These are phyloP conservation scores for Diplodus puntazzo DNA, from an alignment of 2,797 vertebrate species.

Conservation along the genomic window DNA sequence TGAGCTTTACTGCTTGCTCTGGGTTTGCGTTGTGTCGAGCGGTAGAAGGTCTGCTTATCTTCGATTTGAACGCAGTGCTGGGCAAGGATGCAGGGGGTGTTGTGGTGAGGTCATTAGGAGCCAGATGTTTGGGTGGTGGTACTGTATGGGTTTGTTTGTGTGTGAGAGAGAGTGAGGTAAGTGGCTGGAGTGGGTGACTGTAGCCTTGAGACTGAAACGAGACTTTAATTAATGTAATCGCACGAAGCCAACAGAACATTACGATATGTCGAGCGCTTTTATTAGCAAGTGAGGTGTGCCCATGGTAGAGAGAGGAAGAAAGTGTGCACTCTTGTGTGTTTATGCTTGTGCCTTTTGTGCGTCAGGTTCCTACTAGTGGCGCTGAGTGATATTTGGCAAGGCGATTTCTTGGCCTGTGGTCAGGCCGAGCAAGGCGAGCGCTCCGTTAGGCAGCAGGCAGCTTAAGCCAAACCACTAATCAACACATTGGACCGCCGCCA, in stretches of 20 bases:
- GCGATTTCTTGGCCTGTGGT: conserved; percentile 82
- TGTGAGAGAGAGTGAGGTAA: conserved; percentile 56
- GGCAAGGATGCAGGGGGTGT: conserved; percentile 37
- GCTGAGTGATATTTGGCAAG: conserved; percentile 86
- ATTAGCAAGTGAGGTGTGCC: conserved; percentile 52
- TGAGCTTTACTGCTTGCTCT: conserved; percentile 48
- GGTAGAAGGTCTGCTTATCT: conserved; percentile 40
- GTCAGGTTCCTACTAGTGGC: conserved; percentile 61
- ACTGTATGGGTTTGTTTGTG: conserved; percentile 58
- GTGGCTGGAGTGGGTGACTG: conserved; percentile 61
- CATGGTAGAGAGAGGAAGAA: conserved; percentile 39
- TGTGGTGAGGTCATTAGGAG: conserved; percentile 57
- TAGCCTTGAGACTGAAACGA: conserved; percentile 48
- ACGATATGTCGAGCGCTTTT: conserved; percentile 30
- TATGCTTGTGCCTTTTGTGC: conserved; percentile 60
- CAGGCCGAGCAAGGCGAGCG: conserved; percentile 75
- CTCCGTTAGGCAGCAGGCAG: conserved; percentile 72
- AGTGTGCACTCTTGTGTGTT: conserved; percentile 50
- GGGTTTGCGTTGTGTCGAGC: conserved; percentile 31
- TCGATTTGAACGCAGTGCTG: conserved; percentile 32
- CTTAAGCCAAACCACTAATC: conserved; percentile 84
- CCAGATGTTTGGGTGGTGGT: conserved; percentile 64
- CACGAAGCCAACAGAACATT: conserved; percentile 58
- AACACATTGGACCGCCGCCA: conserved; percentile 78
- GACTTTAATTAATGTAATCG: conserved; percentile 66